Evolutionary conservation across 1,140 invertebrate genomes (phyloP), one percentile per base, ranked within the genome.

Genomic region (Drosophila sechellia): DNA sequence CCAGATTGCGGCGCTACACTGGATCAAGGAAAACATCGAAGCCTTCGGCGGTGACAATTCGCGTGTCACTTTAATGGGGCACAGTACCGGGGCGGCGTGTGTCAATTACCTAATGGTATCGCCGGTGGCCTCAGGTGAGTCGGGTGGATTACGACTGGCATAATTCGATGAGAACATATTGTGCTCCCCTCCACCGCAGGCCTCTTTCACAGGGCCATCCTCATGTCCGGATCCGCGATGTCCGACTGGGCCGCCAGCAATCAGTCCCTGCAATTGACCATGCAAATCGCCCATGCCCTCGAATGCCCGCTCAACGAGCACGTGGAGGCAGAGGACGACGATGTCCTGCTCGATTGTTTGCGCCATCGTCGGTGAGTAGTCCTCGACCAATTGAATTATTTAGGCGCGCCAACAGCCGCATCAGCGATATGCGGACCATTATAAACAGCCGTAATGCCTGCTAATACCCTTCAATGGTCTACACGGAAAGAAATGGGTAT

Each of bases 171-270:
- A 17, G 48, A 50, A 35, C 42, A 48, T 42, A 42, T 43, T 57
- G 45, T 27, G 43, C 31, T 20, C 15, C 6, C 20, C 15, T 40
- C 27, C 48, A 20, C 15, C 25, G 17, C 93, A 97, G 97, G 95
- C 79, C 92, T 99, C 55, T 99, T 99, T 90, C 96, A 98, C 79
- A 94, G 98, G 49, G 97, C 97, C 0, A 97, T 99, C 63, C 93
- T 99, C 10, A 98, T 99, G 96, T 97, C 97, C 34, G 98, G 98
- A 0, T 97, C 98, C 3, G 98, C 98, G 0, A 92, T 99, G 45
- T 96, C 96, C 54, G 96, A 96, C 73, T 98, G 97, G 96, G 97
- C 98, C 0, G 94, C 98, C 81, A 96, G 96, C 3, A 94, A 95
- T 83, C 96, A 97, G 74, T 96, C 97, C 0, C 89, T 95, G 1